Evolutionary conservation across 2,888 invertebrate species (phyloP), one percentile per base, ranked within the genome.

Genomic region (Drosophila neotestacea): DNA sequence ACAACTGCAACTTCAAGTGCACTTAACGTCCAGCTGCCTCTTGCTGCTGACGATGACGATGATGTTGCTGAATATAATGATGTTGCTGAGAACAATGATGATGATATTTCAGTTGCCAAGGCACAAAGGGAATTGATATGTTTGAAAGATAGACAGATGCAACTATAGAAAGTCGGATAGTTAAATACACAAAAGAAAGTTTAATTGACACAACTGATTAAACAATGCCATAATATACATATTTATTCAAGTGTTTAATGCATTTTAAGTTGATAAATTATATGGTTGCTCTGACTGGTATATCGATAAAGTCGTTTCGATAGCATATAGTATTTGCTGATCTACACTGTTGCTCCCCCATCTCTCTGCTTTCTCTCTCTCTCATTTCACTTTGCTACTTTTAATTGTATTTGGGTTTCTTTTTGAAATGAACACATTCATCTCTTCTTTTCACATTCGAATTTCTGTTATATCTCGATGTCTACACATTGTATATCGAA

Each of bases 1-100:
- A 32, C 60, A 39, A 46, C 11, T 71, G 75, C 52, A 61, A 50
- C 39, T 54, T 44, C 22, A 50, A 59, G 41, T 41, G 56, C 56
- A 56, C 51, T 60, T 52, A 61, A 52, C 41, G 36, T n/a, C 34
- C 61, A 51, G 36, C 51, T 55, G 46, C 34, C 11, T 22, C 28
- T 61, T 42, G 10, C 0, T 22, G 22, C 22, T 42, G 22, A 42
- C 16, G 9, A 41, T 9, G 16, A 41, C 11, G 5, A 42, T 27
- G 22, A 27, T 3, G 10, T 11, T 2, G 27, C 11, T 27, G 27
- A 44, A 41, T 4, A 9, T 50, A 11, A 7, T 48, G 38, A 7
- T 41, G 30, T 13, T 47, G 22, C 2, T 22, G 22, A 22, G 3
- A 27, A 4, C 30, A 36, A 9, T 34, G 28, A 27, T 39, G 34